A percentile compares a stretch with the other conserved stretches of the same genome.
Evolutionary conservation across 1,140 invertebrate genomes (phyloP).

Genomic region (Geopemphigus sp.): DNA sequence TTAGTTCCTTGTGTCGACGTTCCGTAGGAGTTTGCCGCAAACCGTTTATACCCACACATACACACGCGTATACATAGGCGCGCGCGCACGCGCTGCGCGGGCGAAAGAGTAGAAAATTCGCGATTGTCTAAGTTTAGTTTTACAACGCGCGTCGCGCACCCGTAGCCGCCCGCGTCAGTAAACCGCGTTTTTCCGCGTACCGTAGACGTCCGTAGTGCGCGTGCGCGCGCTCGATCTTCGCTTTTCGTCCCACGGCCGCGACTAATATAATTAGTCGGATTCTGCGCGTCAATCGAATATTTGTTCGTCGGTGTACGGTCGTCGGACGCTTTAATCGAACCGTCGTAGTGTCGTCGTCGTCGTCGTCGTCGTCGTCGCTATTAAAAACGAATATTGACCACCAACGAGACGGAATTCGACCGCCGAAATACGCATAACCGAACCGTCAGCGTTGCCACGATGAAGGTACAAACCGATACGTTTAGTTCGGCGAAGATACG

Average conservation of each 20-base stretch:
- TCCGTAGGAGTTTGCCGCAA: conserved; percentile 6
- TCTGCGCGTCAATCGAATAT: too few relatives aligned
- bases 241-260: neutral
- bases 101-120: conserved; percentile 27
- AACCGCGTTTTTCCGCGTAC: neutral
- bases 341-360: too few relatives aligned
- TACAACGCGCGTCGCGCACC: neutral
- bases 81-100: neutral
- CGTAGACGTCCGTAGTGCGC: neutral
- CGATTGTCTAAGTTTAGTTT: conserved; percentile 46
- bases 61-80: neutral
- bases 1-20: neutral
- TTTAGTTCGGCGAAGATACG: conserved; percentile 76
- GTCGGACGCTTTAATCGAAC: too few relatives aligned
- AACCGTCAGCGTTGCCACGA: conserved; percentile 70
- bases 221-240: neutral
- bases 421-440: conserved; percentile 78
- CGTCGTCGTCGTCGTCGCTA: too few relatives aligned
- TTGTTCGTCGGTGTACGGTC: too few relatives aligned
- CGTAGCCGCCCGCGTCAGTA: neutral
- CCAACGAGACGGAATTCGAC: neutral
- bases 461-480: conserved; percentile 79
- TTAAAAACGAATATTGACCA: neutral
- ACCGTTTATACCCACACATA: neutral
- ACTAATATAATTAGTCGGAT: too few relatives aligned